Base-by-base conservation (phyloP, 2,113 vertebrate species). In the Lonchura striata region DNA sequence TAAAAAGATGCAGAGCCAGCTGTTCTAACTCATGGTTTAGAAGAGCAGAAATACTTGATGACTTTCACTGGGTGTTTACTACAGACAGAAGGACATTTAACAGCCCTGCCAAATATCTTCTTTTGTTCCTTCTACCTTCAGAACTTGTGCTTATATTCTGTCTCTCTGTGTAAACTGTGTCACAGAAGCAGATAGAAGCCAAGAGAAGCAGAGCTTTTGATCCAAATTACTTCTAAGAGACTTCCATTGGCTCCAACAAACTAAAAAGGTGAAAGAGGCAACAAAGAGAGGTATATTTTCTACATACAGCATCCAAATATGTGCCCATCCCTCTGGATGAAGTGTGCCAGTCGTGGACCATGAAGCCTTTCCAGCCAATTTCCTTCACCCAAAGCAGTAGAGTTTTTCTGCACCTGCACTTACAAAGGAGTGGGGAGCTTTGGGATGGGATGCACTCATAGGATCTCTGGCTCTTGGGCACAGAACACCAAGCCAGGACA, bases 361-460 rank as follows among this genome's bases (percentile, higher is more conserved):
- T 1, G 17, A 14, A 82, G 9, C 16, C 59, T 82, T 49, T 6
- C 5, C n/a, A 63, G 52, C 42, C 71, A 19, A 25, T 7, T n/a
- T 63, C 57, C 18, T 59, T 12, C 41, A 24, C 1, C 7, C 17
- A 19, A 15, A 68, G 75, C 25, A 54, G 25, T 0, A 1, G 11
- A 15, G 11, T 13, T 53, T 37, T 28, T 7, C 24, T 78, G 70
- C 39, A 72, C 7, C 57, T 50, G 33, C 20, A 46, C 11, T 4
- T 22, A 22, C 2, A 49, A 7, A 42, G 9, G 1, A 57, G 13
- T 7, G 39, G 20, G 35, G 9, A 46, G 31, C 20, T 41, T 20
- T 4, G 0, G 39, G 49, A 70, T 20, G 7, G 52, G 35, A 75
- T 2, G 4, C 6, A 23, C 2, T 54, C 12, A 21, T 21, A n/a